These are phyloP conservation scores for Plodia interpunctella DNA, from an alignment of 1,140 invertebrate genomes.

Conservation along the genomic window DNA sequence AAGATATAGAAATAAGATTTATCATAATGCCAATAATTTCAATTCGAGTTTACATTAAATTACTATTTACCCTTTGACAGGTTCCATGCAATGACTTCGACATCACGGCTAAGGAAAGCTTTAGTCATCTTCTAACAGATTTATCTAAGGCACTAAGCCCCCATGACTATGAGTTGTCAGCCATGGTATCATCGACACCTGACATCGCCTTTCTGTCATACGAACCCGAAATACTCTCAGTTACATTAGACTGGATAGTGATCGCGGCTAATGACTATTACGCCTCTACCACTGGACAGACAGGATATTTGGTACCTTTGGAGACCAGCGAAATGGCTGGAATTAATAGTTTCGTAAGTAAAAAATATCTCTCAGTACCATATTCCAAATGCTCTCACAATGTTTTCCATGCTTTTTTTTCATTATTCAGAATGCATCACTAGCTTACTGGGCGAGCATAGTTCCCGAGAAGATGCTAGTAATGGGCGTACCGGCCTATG, in stretches of 20 bases:
- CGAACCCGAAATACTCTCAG: conserved; percentile 83
- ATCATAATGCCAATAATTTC: too few species aligned
- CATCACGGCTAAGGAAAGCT: conserved; percentile 85
- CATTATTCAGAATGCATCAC: conserved; percentile 44
- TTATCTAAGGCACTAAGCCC: conserved; percentile 83
- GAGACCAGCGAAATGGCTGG: conserved; percentile 58
- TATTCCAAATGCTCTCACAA: too few species aligned
- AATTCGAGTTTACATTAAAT: too few species aligned
- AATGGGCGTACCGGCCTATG: conserved; percentile 54
- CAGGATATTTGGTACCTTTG: conserved; percentile 89
- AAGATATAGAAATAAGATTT: too few species aligned
- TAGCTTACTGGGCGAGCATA: conserved; percentile 50
- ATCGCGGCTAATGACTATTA: conserved; percentile 94
- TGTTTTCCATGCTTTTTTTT: too few species aligned
- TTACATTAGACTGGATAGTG: conserved; percentile 88
- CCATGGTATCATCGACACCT: conserved; percentile 90
- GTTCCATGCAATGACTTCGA: conserved; percentile 35
- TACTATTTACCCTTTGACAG: conserved; percentile 45
- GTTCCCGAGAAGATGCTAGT: conserved; percentile 44
- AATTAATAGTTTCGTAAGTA: conserved; percentile 47
- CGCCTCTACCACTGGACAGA: conserved; percentile 90
- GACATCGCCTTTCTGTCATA: conserved; percentile 89
- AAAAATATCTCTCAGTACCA: too few species aligned
- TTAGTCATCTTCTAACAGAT: conserved; percentile 83
- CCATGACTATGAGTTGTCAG: conserved; percentile 84